These are phyloP conservation scores for Abramis brama DNA, from an alignment of 2,113 vertebrate species.

Conservation along the genomic window DNA sequence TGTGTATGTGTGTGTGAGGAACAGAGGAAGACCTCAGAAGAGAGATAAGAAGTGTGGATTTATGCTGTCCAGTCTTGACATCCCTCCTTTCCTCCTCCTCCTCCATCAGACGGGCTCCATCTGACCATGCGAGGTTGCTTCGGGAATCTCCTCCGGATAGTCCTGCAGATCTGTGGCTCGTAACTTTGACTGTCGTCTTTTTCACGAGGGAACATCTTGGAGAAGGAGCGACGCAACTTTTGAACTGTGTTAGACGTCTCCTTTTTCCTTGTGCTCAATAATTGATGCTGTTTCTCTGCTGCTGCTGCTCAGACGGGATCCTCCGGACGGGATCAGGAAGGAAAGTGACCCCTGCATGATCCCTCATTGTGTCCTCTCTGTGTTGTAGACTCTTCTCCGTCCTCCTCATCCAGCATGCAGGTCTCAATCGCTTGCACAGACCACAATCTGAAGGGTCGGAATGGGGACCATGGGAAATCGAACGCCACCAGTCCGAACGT, in stretches of 20 bases:
- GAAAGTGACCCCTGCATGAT: conserved; percentile 20
- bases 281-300: conserved; percentile 31
- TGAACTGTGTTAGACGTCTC: conserved; percentile 31
- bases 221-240: conserved; percentile 33
- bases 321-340: background rate
- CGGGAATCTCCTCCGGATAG: conserved; percentile 52
- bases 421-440: conserved; percentile 99
- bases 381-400: background rate
- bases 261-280: conserved; percentile 26
- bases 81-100: conserved; percentile 60
- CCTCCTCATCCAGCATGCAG: conserved; percentile 84
- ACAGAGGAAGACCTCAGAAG: conserved; percentile 45
- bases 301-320: background rate
- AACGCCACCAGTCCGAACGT: conserved; percentile 88
- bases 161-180: conserved; percentile 42
- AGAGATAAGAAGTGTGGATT: conserved; percentile 35
- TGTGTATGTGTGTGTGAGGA: conserved; percentile 48
- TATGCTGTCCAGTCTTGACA: conserved; percentile 45
- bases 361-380: conserved; percentile 13
- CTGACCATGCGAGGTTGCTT: conserved; percentile 55
- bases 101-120: conserved; percentile 48
- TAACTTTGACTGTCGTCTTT: conserved; percentile 9
- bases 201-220: conserved; percentile 43
- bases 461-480: conserved; percentile 96
- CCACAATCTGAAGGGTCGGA: conserved; percentile 94